phyloP scores from a whole-genome alignment of 2,797 vertebrate genomes.

The Poecilia gillii region DNA sequence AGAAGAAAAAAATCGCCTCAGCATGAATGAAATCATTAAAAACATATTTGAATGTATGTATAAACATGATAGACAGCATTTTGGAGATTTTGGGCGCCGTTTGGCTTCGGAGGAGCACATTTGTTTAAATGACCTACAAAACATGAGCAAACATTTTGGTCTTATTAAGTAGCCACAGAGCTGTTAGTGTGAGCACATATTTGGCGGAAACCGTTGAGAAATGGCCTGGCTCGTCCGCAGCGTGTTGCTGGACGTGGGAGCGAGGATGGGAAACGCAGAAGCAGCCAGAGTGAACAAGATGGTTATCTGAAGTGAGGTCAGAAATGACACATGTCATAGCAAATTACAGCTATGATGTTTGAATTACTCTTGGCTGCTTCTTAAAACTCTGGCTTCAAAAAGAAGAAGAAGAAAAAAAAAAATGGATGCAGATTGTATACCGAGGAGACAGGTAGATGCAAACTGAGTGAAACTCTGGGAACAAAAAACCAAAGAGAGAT shows the following conservation, averaged over 20 bases:
- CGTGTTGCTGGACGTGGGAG: conserved; percentile 49
- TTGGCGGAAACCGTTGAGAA: conserved; percentile 67
- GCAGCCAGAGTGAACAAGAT: conserved; percentile 74
- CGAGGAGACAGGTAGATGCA: conserved; percentile 43
- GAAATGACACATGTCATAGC: conserved; percentile 88
- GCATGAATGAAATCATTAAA: conserved; percentile 28
- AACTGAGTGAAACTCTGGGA: conserved; percentile 39
- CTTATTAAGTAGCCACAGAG: conserved; percentile 64
- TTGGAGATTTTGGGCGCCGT: conserved; percentile 17
- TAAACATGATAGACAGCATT: conserved; percentile 39
- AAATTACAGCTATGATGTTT: conserved; percentile 86
- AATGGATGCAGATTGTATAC: conserved; percentile 4
- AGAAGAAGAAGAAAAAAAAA: conserved; percentile 27
- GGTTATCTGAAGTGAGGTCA: conserved; percentile 85
- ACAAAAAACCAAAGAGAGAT: conserved; percentile 22
- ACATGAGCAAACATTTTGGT: conserved; percentile 73
- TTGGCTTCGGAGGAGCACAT: conserved; percentile 47
- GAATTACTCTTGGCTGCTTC: conserved; percentile 79
- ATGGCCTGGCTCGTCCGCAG: conserved; percentile 67
- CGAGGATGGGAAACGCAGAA: conserved; percentile 51
- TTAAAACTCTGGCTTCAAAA: conserved; percentile 64
- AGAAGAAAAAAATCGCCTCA: conserved; percentile 4
- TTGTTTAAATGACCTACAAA: conserved; percentile 68
- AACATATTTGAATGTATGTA: conserved; percentile 39
- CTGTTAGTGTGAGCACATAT: conserved; percentile 65